Evolutionary conservation across 2,888 invertebrate genomes (phyloP).

Genomic region (Mesorhabditis sp.): DNA sequence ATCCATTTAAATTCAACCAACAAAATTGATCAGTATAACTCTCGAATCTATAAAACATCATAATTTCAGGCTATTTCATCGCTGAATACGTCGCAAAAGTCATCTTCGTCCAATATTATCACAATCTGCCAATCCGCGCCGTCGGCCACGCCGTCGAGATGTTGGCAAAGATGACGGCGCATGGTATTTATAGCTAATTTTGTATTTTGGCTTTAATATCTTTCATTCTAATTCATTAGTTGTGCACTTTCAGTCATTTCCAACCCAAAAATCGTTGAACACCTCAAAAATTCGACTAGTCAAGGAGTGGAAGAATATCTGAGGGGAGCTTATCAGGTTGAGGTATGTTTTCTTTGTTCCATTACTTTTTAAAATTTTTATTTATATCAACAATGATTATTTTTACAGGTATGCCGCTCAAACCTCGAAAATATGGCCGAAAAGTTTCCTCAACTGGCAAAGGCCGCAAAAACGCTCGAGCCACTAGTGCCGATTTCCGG

Average conservation of each 20-base stretch:
- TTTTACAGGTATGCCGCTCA: background rate
- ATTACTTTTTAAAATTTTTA: background rate
- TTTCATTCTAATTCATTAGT: background rate
- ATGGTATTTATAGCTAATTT: background rate
- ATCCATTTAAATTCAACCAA: too few relatives aligned
- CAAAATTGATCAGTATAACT: too few relatives aligned
- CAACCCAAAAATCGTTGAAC: background rate
- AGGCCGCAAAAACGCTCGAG: background rate
- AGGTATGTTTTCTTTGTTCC: background rate
- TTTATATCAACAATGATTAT: background rate
- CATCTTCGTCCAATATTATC: slow-evolving; percentile 3
- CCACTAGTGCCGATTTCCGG: background rate
- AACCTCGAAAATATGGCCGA: background rate
- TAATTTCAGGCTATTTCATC: background rate
- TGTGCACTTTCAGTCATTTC: background rate
- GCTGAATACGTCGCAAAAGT: background rate
- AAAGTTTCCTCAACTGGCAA: background rate
- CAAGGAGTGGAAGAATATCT: background rate
- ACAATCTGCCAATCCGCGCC: background rate
- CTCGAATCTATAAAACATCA: too few relatives aligned
- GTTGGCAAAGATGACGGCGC: background rate
- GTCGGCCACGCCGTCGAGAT: background rate
- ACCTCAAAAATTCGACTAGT: background rate
- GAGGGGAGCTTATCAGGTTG: background rate
- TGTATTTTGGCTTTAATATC: background rate